Evolutionary conservation across 2,888 invertebrate species (phyloP).

Genomic region (Dasysyrphus albostriatus): DNA sequence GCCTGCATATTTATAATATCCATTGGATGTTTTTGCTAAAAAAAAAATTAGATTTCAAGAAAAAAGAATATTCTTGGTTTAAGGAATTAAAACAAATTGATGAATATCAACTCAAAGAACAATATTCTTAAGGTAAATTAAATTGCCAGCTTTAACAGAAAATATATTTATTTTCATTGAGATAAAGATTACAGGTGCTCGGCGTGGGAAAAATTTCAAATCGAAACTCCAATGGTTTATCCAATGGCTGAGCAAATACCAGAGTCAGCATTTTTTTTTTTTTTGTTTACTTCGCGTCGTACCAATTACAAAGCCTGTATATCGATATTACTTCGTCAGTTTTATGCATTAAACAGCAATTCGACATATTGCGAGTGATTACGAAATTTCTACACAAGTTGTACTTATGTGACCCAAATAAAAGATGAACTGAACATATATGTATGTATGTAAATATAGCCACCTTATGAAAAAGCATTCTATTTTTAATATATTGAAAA

Average conservation of each 20-base stretch:
- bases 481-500: neutral
- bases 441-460: neutral
- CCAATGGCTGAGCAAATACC: neutral
- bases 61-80: too few relatives aligned
- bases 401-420: neutral
- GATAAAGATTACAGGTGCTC: neutral
- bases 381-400: neutral
- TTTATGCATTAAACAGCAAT: neutral
- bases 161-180: neutral
- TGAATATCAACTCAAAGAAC: too few relatives aligned
- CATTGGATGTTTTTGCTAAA: too few relatives aligned
- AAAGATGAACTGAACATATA: neutral
- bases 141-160: too few relatives aligned
- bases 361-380: neutral
- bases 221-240: neutral
- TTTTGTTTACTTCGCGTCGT: neutral
- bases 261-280: slow-evolving; percentile 3
- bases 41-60: too few relatives aligned
- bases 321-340: slow-evolving; percentile 3
- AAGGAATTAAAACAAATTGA: too few relatives aligned
- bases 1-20: too few relatives aligned
- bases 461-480: neutral
- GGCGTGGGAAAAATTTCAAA: neutral
- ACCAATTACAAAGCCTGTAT: neutral
- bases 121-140: too few relatives aligned